Conservation (phyloP, 53 echinoderm and acorn worm genomes). For the Apostichopus leukothele region DNA sequence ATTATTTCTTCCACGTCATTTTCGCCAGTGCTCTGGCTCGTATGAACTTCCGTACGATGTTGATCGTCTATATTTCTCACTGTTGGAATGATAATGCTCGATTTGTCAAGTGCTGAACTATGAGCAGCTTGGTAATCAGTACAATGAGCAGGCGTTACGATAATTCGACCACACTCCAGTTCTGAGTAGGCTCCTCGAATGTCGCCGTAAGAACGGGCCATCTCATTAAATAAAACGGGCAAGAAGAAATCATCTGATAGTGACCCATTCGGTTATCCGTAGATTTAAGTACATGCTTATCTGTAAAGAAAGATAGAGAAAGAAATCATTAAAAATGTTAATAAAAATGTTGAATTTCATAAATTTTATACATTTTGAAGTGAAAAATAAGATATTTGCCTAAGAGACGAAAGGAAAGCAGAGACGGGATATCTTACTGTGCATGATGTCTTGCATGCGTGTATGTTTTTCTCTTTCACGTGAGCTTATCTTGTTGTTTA, state of each 20-base stretch:
- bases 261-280: constrained; percentile 42
- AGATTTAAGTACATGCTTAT: not conserved
- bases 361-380: too few relatives aligned
- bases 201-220: constrained; percentile 35
- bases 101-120: not conserved
- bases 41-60: not conserved
- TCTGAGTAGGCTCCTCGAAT: constrained; percentile 41
- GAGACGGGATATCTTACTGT: too few relatives aligned
- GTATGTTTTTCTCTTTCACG: too few relatives aligned
- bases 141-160: constrained; percentile 20
- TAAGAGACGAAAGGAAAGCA: too few relatives aligned
- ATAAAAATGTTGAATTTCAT: not conserved
- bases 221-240: not conserved
- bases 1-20: not conserved
- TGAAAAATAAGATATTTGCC: too few relatives aligned
- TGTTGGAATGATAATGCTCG: not conserved
- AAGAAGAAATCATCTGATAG: not conserved
- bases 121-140: not conserved
- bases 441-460: too few relatives aligned
- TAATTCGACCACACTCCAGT: constrained; percentile 30
- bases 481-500: too few relatives aligned
- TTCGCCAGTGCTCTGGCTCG: constrained; percentile 11
- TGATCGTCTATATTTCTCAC: not conserved
- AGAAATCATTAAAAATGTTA: not conserved
- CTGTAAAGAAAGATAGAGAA: not conserved